Evolutionary conservation across 2,888 invertebrate genomes (phyloP), one percentile per base, ranked within the genome.

Genomic region (Acleris literana): DNA sequence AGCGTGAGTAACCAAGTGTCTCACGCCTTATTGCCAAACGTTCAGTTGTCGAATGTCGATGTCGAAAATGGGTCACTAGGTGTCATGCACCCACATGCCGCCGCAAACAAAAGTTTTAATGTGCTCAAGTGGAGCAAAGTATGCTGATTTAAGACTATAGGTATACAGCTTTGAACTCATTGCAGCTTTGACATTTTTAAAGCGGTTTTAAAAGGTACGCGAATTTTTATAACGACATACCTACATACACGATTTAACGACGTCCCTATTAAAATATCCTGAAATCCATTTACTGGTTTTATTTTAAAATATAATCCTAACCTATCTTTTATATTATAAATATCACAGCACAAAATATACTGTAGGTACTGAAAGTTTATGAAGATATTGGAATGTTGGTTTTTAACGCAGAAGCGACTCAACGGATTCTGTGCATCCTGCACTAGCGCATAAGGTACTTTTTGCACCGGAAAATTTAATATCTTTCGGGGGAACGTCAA

Each of bases 51-150:
- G 84, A 86, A 83, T 84, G 82, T 82, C 78, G 83, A 85, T 81
- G 80, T 82, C 79, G 83, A 86, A 91, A 90, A 89, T 90, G 84
- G 90, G 91, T 90, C 91, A 90, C 84, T 78, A 78, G 77, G 78
- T 85, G 84, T 81, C 82, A 82, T 87, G 83, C 86, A 87, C 81
- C 80, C 79, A 80, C 81, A 83, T 76, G 74, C 86, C 86, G 81
- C 85, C 85, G 84, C 81, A 85, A 84, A 82, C 81, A 78, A 77
- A 78, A 44, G 46, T 62, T 62, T 62, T 4, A 39, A 57, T 57
- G 33, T 33, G 25, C 55, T 20, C 18, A 46, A 61, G 56, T 61
- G 56, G 39, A 49, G 49, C 29, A 43, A 62, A 51, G 16, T 44
- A 25, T 53, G 57, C 56, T 62, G 52, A 53, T 57, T 61, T 55